Base-by-base conservation (phyloP, 1,140 invertebrate genomes). In the Chrysopa pallens region DNA sequence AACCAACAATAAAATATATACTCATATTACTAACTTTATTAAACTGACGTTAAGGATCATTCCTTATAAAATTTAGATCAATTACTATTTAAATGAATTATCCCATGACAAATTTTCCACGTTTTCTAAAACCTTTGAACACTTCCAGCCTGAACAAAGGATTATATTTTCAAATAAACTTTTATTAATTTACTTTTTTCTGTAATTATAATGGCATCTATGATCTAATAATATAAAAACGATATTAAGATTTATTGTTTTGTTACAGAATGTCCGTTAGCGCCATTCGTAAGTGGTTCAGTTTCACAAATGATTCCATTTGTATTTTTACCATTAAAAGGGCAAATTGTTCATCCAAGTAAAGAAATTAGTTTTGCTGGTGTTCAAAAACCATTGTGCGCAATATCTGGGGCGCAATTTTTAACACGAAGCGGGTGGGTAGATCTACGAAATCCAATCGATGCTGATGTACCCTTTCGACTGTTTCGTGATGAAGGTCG, bases 331-430 rank as follows among this genome's bases (percentile, higher is more conserved):
- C 84, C 85, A 6, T 66, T 84, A 17, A 78, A 78, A 51, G 83
- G 82, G 13, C 84, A 89, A 60, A 84, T 89, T 47, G 79, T 89
- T 49, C 77, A 89, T 66, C 84, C 84, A 0, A 82, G 81, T 44
- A 78, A 80, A 47, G 82, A 87, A 65, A 84, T 90, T 50, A 75
- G 70, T 48, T 80, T 89, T 57, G 64, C 75, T 62, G 81, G 75
- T 53, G 74, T 81, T 1, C 70, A 70, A 46, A 77, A 76, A 15
- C 83, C 84, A n/a, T 74, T 87, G 23, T 90, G 86, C 55, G 82
- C 80, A 15, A 82, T 90, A n/a, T 83, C 82, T 2, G 76, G 78
- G 27, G 80, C 82, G 1, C 78, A 84, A 57, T 84, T 84, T 54
- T 65, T 90, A 27, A 79, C 81, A 1, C 68, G 70, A 43, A 69